A percentile compares a stretch with the other conserved stretches of the same genome.
Conservation (phyloP, 1,140 invertebrate species). For the Teleopsis dalmanni region DNA sequence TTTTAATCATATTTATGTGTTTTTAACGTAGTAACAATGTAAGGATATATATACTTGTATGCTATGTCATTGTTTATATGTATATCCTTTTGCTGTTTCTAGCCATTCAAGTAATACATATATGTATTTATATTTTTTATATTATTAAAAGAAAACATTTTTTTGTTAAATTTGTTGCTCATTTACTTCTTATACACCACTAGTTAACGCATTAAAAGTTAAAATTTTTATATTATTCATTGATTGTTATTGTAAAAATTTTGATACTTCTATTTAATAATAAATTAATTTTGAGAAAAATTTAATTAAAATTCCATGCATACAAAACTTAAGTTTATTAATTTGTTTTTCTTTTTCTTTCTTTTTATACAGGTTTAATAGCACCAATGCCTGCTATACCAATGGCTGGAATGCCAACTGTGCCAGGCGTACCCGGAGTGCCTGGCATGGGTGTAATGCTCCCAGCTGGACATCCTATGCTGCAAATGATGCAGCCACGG, state of each 20-base stretch:
- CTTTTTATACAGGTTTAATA: conserved; percentile 19
- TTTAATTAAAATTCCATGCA: too few relatives aligned
- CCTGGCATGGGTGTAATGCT: conserved; percentile 62
- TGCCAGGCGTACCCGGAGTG: conserved; percentile 37
- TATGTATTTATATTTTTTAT: too few relatives aligned
- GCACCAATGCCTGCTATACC: conserved; percentile 39
- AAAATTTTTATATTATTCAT: background rate
- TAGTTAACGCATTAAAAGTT: background rate
- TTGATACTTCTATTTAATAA: background rate
- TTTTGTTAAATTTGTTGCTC: too few relatives aligned
- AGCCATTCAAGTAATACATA: too few relatives aligned
- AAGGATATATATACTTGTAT: too few relatives aligned
- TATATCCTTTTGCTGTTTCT: too few relatives aligned
- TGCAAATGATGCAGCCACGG: conserved; percentile 63
- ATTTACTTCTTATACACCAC: background rate
- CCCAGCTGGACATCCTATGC: conserved; percentile 57
- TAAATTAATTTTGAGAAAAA: background rate
- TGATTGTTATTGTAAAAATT: background rate
- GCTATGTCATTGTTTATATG: too few relatives aligned
- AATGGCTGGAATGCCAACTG: conserved; percentile 51
- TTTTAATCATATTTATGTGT: too few relatives aligned
- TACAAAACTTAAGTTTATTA: too few relatives aligned
- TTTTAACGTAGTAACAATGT: too few relatives aligned
- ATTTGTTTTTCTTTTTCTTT: background rate
- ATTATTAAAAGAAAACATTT: too few relatives aligned